These are phyloP conservation scores for Drosophila mayri DNA, from an alignment of 1,140 invertebrate species.

Conservation along the genomic window DNA sequence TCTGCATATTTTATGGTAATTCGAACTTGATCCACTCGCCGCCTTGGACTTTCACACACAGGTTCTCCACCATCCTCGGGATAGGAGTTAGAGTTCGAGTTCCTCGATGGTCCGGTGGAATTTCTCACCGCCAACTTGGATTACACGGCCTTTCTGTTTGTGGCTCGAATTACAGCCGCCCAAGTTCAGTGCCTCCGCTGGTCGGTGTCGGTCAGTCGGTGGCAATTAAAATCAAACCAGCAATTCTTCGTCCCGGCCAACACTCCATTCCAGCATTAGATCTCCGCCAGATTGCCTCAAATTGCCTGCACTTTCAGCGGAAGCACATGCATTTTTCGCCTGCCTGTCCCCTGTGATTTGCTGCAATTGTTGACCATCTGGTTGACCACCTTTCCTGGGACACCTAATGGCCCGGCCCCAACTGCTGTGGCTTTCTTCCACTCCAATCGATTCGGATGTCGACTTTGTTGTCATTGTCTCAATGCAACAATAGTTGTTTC, in stretches of 20 bases:
- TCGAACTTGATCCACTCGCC: conserved; percentile 57
- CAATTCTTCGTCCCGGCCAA: conserved; percentile 41
- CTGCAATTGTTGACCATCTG: conserved; percentile 56
- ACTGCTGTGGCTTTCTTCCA: conserved; percentile 34
- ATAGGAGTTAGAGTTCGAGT: conserved; percentile 13
- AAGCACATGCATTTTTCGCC: conserved; percentile 42
- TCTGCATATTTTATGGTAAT: conserved; percentile 79
- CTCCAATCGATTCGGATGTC: conserved; percentile 37
- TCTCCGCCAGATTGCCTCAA: conserved; percentile 18
- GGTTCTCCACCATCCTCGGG: conserved; percentile 9
- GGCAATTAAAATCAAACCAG: conserved; percentile 65
- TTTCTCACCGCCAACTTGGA: conserved; percentile 66
- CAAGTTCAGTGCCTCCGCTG: conserved; percentile 64
- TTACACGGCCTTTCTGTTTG: conserved; percentile 59
- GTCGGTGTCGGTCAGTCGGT: conserved; percentile 22
- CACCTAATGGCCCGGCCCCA: conserved; percentile 48
- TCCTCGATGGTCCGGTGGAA: conserved; percentile 44
- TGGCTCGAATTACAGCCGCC: conserved; percentile 57
- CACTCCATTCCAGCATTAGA: conserved; percentile 53
- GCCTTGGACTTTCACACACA: conserved; percentile 60
- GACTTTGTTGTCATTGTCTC: conserved; percentile 49
- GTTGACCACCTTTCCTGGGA: conserved; percentile 39
- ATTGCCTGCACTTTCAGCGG: conserved; percentile 53
- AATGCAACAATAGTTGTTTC: conserved; percentile 29
- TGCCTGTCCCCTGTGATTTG: conserved; percentile 49